A percentile compares a stretch with the other conserved stretches of the same genome.
Evolutionary conservation across 2,113 vertebrate genomes (phyloP).

Genomic region (Uria aalge): DNA sequence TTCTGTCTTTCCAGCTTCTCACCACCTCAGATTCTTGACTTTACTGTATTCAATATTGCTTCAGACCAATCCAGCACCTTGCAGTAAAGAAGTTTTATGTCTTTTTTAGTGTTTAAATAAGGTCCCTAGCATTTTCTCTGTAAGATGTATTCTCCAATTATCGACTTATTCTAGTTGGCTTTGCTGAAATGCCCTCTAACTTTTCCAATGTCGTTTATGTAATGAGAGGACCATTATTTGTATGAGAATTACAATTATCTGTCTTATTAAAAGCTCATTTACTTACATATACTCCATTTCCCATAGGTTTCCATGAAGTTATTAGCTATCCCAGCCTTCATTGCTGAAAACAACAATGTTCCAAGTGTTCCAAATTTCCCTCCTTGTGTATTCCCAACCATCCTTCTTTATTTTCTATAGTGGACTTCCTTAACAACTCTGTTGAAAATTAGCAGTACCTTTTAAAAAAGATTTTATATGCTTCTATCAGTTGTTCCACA

Average conservation of each 20-base stretch:
- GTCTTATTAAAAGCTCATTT: constrained; percentile 4
- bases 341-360: not conserved
- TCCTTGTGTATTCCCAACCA: not conserved
- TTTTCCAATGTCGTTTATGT: not conserved
- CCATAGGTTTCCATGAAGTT: not conserved
- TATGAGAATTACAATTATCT: not conserved
- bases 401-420: not conserved
- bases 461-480: not conserved
- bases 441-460: not conserved
- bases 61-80: not conserved
- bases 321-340: not conserved
- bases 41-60: not conserved
- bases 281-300: not conserved
- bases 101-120: not conserved
- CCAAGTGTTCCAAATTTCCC: not conserved
- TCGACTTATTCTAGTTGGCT: not conserved
- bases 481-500: not conserved
- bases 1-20: not conserved
- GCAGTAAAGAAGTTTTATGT: not conserved
- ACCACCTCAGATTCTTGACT: not conserved
- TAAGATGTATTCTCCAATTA: not conserved
- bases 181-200: not conserved
- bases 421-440: not conserved
- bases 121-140: not conserved
- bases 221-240: not conserved